Evolutionary conservation across 2,888 invertebrate genomes (phyloP).

Genomic region (Ptilodon capucinus): DNA sequence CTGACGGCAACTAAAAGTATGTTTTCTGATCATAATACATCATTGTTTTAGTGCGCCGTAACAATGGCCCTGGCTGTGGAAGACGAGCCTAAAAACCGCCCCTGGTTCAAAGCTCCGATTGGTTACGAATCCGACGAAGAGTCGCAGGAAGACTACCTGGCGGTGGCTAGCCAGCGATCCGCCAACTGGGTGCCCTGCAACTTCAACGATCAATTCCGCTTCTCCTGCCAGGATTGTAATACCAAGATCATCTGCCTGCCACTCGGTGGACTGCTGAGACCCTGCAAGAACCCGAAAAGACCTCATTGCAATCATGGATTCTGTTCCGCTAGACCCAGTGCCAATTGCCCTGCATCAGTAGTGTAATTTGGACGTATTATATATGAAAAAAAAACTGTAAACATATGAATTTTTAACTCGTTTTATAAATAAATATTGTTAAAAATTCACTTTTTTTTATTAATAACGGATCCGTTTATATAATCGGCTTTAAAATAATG

Average conservation of each 20-base stretch:
- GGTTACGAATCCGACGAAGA: constrained; percentile 7
- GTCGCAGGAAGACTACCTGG: not conserved
- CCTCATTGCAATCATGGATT: constrained; percentile 59
- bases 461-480: no score
- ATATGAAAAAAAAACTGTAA: not conserved
- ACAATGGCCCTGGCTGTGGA: constrained; percentile 8
- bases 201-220: constrained; percentile 24
- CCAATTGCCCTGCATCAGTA: constrained; percentile 29
- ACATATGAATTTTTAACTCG: not conserved
- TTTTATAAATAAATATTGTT: no score
- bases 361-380: not conserved
- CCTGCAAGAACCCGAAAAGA: constrained; percentile 39
- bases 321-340: constrained; percentile 48
- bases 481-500: not conserved
- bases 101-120: not conserved
- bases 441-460: no score
- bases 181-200: constrained; percentile 47
- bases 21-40: not conserved
- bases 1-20: not conserved
- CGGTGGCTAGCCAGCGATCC: not conserved
- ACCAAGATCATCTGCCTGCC: constrained; percentile 56
- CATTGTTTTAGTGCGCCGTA: constrained; percentile 16
- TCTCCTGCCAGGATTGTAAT: constrained; percentile 53
- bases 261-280: constrained; percentile 46
- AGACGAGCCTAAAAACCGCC: not conserved